phyloP scores from a whole-genome alignment of 1,140 invertebrate genomes.

The Drosophila santomea region DNA sequence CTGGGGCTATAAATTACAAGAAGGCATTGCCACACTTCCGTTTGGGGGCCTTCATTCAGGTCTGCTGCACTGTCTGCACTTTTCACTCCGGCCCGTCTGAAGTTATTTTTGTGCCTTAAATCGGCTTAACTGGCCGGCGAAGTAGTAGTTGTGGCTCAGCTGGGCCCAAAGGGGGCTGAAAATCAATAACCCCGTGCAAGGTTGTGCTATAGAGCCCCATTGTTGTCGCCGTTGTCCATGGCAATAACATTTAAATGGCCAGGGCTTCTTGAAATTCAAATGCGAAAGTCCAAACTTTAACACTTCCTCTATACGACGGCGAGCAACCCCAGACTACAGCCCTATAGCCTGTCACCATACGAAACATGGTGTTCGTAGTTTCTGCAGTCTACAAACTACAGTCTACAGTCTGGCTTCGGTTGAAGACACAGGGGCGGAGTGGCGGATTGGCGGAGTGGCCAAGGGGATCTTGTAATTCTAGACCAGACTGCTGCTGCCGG shows the following conservation, averaged over 20 bases:
- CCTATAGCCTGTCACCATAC: not conserved
- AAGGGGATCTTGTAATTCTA: constrained; percentile 46
- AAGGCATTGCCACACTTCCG: constrained; percentile 79
- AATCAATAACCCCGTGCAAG: constrained; percentile 59
- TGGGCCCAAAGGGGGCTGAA: constrained; percentile 32
- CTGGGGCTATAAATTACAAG: constrained; percentile 74
- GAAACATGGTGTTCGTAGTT: constrained; percentile 15
- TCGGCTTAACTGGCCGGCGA: constrained; percentile 58
- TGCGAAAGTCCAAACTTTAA: constrained; percentile 52
- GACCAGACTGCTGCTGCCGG: constrained; percentile 38
- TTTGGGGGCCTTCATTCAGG: constrained; percentile 19
- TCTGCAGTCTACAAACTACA: constrained; percentile 22
- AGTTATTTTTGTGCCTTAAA: constrained; percentile 77
- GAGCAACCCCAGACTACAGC: constrained; percentile 21
- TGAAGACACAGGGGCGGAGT: constrained; percentile 6
- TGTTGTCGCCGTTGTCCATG: constrained; percentile 68
- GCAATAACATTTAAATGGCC: constrained; percentile 75
- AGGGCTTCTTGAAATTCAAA: constrained; percentile 46
- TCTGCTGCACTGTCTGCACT: constrained; percentile 58
- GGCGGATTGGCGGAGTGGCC: constrained; percentile 2
- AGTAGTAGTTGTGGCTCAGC: constrained; percentile 41
- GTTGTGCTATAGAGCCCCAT: constrained; percentile 8
- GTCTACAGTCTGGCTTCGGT: constrained; percentile 40
- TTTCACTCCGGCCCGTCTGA: constrained; percentile 33
- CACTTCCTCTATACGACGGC: constrained; percentile 24